Evolutionary conservation across 2,113 vertebrate species (phyloP).

Genomic region (Polyodon spathula): DNA sequence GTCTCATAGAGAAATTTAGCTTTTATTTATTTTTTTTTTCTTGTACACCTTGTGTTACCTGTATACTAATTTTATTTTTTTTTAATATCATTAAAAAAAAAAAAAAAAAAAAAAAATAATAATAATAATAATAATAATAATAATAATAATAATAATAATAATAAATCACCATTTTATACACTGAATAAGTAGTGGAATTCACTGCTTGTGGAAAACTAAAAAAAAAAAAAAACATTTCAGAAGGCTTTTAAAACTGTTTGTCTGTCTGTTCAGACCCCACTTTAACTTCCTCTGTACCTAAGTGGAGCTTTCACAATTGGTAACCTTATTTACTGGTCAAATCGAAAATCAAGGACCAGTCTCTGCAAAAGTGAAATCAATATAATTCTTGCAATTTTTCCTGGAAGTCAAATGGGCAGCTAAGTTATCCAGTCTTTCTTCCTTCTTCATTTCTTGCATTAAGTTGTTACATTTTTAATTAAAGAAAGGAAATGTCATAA

Average conservation of each 20-base stretch:
- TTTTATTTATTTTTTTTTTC: background rate
- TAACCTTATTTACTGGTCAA: background rate
- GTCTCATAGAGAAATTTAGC: no score
- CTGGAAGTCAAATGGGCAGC: background rate
- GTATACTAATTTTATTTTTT: no score
- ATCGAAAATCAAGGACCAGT: no score
- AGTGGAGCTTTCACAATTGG: no score
- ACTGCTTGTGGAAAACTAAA: no score
- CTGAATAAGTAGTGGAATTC: background rate
- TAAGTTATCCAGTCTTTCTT: background rate
- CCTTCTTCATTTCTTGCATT: constrained; percentile 6
- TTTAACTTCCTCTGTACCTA: no score
- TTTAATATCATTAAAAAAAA: no score
- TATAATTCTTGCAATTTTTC: background rate
- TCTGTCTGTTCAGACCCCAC: constrained; percentile 7
- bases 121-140: no score
- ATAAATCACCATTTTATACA: no score
- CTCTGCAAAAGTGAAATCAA: background rate
- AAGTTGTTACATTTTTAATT: background rate
- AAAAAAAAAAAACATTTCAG: no score
- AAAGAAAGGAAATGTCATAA: background rate
- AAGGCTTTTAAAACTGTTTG: background rate
- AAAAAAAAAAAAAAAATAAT: no score
- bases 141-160: no score
- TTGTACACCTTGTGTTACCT: background rate